Evolutionary conservation across 2,113 vertebrate species (phyloP).

Genomic region (Ivindomyrus marchei): DNA sequence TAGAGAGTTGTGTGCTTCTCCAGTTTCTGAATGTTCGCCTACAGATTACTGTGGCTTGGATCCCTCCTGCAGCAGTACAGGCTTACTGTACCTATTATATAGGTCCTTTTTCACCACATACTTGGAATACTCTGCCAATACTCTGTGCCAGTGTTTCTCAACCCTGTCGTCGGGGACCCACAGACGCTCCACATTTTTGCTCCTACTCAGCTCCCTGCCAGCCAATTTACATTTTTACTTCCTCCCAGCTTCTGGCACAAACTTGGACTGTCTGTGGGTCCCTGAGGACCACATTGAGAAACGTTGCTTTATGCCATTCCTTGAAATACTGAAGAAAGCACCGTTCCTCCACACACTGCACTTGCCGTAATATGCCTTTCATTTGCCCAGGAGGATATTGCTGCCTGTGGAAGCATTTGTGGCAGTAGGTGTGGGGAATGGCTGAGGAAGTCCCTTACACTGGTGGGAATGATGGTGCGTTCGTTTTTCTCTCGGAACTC

Average conservation of each 20-base stretch:
- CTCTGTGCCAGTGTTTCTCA: neutral
- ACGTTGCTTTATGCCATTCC: neutral
- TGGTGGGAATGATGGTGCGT: neutral
- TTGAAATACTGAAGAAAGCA: neutral
- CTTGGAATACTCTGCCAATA: neutral
- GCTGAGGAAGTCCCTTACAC: neutral
- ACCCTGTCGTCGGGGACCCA: neutral
- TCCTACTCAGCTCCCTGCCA: neutral
- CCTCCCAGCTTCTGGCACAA: neutral
- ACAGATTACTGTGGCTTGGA: neutral
- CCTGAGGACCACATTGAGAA: neutral
- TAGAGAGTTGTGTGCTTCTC: neutral
- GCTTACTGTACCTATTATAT: neutral
- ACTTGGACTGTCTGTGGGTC: neutral
- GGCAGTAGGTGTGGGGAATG: neutral
- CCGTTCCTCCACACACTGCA: neutral
- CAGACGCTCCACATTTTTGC: neutral
- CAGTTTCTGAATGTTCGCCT: neutral
- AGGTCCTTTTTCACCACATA: neutral
- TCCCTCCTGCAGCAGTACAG: neutral
- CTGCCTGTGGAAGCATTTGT: neutral
- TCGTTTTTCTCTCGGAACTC: too few relatives aligned
- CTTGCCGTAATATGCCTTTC: neutral
- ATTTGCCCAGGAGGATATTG: neutral
- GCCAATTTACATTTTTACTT: neutral